Percentiles rank a stretch among this genome's conserved stretches.
These are phyloP conservation scores for Cylloceria caligata DNA, from an alignment of 2,888 invertebrate genomes.

Conservation along the genomic window DNA sequence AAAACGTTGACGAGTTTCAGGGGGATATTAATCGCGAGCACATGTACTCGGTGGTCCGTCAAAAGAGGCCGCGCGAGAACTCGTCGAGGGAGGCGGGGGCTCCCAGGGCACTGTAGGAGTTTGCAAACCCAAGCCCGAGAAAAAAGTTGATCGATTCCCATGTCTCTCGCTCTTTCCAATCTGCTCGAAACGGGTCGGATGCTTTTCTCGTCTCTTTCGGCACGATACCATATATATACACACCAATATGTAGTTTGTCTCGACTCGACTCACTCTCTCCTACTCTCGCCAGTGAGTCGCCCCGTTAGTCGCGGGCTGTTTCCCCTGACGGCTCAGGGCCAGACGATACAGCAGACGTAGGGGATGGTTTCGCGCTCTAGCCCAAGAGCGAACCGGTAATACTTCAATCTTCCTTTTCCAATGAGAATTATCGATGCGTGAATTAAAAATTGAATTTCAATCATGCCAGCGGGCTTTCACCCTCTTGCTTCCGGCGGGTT, in stretches of 20 bases:
- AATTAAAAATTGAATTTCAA: slow-evolving; percentile 73
- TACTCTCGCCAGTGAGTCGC: slow-evolving; percentile 9
- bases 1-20: slow-evolving; percentile 56
- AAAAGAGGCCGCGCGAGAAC: slow-evolving; percentile 42
- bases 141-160: slow-evolving; percentile 54
- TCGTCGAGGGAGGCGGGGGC: slow-evolving; percentile 11
- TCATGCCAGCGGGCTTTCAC: slow-evolving; percentile 51
- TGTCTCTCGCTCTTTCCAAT: slow-evolving; percentile 45
- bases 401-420: slow-evolving; percentile 62
- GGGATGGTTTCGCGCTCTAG: slow-evolving; percentile 46
- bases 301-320: slow-evolving; percentile 34
- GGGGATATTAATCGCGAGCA: slow-evolving; percentile 42
- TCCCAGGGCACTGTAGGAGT: background rate
- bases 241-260: background rate
- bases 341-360: slow-evolving; percentile 42
- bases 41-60: slow-evolving; percentile 55
- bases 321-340: slow-evolving; percentile 17
- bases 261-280: slow-evolving; percentile 30
- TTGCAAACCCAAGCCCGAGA: slow-evolving; percentile 25
- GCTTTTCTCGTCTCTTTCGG: slow-evolving; percentile 42
- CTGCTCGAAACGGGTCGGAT: slow-evolving; percentile 38
- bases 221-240: slow-evolving; percentile 11
- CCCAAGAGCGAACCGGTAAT: slow-evolving; percentile 49
- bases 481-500: slow-evolving; percentile 24
- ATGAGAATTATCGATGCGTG: slow-evolving; percentile 71